Percentiles rank a stretch among this genome's conserved stretches.
phyloP scores from a whole-genome alignment of 2,888 invertebrate genomes.

The Cantharis flavilabris region DNA sequence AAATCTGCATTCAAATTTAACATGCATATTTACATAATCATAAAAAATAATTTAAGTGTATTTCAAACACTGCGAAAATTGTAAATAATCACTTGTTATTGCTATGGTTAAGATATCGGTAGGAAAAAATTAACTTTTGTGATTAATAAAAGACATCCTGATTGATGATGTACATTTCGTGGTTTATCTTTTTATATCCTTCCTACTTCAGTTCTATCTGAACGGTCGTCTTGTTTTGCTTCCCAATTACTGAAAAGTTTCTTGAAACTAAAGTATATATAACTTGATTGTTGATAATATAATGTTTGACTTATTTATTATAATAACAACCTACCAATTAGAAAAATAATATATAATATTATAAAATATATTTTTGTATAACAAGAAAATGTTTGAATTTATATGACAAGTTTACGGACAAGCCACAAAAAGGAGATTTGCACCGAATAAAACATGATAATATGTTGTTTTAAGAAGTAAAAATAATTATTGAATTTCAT shows the following conservation, averaged over 20 bases:
- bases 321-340: neutral
- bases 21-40: no score
- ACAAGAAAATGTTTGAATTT: no score
- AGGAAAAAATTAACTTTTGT: neutral
- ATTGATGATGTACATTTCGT: slow-evolving; percentile 14
- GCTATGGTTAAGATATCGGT: neutral
- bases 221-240: neutral
- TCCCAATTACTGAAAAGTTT: neutral
- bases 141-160: slow-evolving; percentile 16
- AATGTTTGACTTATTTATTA: neutral
- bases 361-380: no score
- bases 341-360: neutral
- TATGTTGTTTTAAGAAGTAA: no score
- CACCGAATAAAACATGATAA: no score
- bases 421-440: no score
- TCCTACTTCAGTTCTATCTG: slow-evolving; percentile 13
- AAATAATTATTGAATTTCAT: no score
- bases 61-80: neutral
- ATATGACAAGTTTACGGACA: no score
- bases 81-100: neutral
- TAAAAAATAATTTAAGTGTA: neutral
- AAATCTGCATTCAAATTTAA: no score
- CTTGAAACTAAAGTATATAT: neutral
- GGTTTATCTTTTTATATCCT: slow-evolving; percentile 11
- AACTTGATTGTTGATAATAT: neutral